phyloP scores from a whole-genome alignment of 2,113 vertebrate genomes.

The Alethe diademata region DNA sequence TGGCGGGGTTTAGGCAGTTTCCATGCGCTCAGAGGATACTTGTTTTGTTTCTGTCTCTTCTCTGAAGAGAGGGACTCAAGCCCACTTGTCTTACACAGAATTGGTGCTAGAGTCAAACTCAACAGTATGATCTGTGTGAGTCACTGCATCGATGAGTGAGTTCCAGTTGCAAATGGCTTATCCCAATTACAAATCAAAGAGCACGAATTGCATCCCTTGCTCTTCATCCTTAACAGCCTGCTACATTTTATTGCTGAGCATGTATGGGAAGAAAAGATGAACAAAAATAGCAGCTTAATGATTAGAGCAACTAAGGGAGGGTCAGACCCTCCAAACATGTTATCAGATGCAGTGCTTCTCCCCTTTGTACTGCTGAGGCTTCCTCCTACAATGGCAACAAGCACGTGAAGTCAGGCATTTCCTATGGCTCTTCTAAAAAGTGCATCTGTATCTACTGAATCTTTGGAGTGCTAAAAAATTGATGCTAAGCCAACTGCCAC shows the following conservation, averaged over 20 bases:
- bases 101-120: neutral
- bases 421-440: neutral
- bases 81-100: neutral
- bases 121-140: neutral
- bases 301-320: neutral
- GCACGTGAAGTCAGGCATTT: neutral
- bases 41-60: neutral
- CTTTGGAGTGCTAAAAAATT: slow-evolving; percentile 7
- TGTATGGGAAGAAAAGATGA: neutral
- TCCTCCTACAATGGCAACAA: neutral
- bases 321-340: neutral
- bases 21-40: neutral
- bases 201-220: neutral
- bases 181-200: neutral
- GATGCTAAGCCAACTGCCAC: neutral
- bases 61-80: neutral
- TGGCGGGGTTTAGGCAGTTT: neutral
- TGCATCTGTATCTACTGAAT: neutral
- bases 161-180: neutral
- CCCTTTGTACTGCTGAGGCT: neutral
- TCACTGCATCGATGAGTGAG: neutral
- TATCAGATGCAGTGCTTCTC: neutral
- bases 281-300: neutral
- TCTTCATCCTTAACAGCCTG: neutral
- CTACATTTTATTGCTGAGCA: neutral